A percentile compares a stretch with the other conserved stretches of the same genome.
phyloP scores from a whole-genome alignment of 2,888 invertebrate genomes.

The Drosophila bunnanda region DNA sequence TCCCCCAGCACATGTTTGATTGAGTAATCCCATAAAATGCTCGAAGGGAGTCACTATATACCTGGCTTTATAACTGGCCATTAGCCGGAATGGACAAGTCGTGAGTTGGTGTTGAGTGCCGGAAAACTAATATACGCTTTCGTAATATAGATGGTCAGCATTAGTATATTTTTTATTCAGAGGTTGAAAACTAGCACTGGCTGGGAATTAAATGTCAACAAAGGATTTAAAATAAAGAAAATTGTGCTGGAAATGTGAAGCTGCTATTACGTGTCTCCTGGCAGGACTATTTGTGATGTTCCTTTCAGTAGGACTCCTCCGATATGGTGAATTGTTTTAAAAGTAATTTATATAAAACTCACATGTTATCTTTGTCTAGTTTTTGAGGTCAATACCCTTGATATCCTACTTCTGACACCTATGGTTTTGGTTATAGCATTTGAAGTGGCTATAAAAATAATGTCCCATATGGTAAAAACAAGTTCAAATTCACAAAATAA shows the following conservation, averaged over 20 bases:
- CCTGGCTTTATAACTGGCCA: conserved; percentile 61
- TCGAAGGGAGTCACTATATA: conserved; percentile 39
- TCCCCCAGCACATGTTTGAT: conserved; percentile 45
- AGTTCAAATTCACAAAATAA: accelerated
- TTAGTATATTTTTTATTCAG: conserved; percentile 18
- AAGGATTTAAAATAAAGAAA: not conserved
- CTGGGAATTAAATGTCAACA: not conserved
- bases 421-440: not conserved
- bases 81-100: conserved; percentile 71
- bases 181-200: too few species aligned
- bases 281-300: not conserved
- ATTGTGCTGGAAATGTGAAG: not conserved
- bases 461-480: not conserved
- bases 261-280: not conserved
- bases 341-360: accelerated
- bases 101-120: conserved; percentile 69
- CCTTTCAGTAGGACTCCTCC: not conserved
- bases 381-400: not conserved
- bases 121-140: conserved; percentile 59
- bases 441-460: not conserved
- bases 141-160: conserved; percentile 50
- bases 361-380: not conserved
- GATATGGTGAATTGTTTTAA: not conserved
- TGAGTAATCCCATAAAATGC: conserved; percentile 72
- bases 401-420: not conserved